phyloP scores from a whole-genome alignment of 2,888 invertebrate species.

The Lochmaea capreae region DNA sequence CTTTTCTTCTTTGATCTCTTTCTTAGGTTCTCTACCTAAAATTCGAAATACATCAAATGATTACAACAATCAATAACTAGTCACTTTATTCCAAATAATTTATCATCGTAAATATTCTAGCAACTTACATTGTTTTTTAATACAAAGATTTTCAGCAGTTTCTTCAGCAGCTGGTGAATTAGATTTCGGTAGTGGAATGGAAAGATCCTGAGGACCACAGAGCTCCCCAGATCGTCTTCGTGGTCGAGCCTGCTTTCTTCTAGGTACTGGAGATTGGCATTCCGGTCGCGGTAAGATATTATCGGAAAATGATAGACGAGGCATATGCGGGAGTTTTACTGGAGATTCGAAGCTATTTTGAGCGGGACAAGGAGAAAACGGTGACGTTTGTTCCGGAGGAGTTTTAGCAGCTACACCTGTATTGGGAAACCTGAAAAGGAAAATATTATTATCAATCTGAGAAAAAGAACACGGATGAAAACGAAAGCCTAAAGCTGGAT shows the following conservation, averaged over 20 bases:
- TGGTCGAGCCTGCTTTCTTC: conserved; percentile 88
- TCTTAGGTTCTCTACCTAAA: conserved; percentile 53
- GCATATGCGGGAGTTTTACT: conserved; percentile 66
- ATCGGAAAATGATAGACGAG: conserved; percentile 65
- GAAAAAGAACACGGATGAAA: too few species aligned
- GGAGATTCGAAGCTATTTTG: conserved; percentile 66
- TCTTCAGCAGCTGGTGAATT: conserved; percentile 58
- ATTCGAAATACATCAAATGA: neutral
- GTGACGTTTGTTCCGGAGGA: conserved; percentile 51
- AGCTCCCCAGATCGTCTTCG: conserved; percentile 84
- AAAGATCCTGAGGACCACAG: conserved; percentile 73
- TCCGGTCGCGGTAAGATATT: conserved; percentile 61
- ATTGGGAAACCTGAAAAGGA: conserved; percentile 61
- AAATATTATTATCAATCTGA: neutral
- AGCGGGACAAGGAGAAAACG: conserved; percentile 61
- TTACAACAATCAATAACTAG: neutral
- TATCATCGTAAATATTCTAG: neutral
- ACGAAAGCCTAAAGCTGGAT: too few species aligned
- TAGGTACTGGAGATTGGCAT: conserved; percentile 84
- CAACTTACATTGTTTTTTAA: conserved; percentile 66
- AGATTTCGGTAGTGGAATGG: conserved; percentile 60
- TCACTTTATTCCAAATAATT: too few species aligned
- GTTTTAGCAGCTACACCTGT: conserved; percentile 39
- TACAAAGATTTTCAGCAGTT: conserved; percentile 72
- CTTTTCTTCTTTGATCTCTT: conserved; percentile 37